A percentile compares a stretch with the other conserved stretches of the same genome.
Evolutionary conservation across 2,888 invertebrate genomes (phyloP).

Genomic region (Limnephilus rhombicus): DNA sequence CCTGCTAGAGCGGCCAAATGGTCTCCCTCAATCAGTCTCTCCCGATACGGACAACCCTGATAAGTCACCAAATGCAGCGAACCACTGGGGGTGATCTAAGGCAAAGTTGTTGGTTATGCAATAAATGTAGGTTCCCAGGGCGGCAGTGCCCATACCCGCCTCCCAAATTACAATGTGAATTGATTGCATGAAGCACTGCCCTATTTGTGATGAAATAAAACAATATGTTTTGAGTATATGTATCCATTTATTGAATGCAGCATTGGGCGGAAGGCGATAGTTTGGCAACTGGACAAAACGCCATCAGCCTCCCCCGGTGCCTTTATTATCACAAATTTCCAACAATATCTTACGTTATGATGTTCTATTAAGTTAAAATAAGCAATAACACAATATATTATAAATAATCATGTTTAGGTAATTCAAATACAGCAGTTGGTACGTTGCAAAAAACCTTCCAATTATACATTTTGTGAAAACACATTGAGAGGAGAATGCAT

Average conservation of each 20-base stretch:
- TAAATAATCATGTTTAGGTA: neutral
- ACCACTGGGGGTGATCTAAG: no score
- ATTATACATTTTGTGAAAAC: neutral
- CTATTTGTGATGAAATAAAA: slow-evolving; percentile 12
- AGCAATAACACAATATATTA: slow-evolving; percentile 17
- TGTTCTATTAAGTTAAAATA: slow-evolving; percentile 53
- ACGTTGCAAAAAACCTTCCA: neutral
- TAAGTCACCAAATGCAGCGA: no score
- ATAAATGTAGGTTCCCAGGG: no score
- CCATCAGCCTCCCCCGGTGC: slow-evolving; percentile 56
- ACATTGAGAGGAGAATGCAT: neutral
- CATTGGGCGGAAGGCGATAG: slow-evolving; percentile 52
- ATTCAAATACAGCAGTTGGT: neutral
- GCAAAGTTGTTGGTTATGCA: no score
- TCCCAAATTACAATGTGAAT: neutral
- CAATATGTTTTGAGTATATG: slow-evolving; percentile 49
- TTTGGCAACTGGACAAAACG: slow-evolving; percentile 55
- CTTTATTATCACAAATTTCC: slow-evolving; percentile 61
- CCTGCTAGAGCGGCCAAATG: no score
- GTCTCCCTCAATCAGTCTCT: no score
- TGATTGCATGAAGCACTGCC: neutral
- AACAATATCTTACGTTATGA: slow-evolving; percentile 56
- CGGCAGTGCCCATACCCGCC: no score
- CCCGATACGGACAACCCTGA: no score
- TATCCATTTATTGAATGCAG: slow-evolving; percentile 63